Percentiles rank a stretch among this genome's conserved stretches.
phyloP scores from a whole-genome alignment of 2,113 vertebrate species.

The Leptodactylus fuscus region DNA sequence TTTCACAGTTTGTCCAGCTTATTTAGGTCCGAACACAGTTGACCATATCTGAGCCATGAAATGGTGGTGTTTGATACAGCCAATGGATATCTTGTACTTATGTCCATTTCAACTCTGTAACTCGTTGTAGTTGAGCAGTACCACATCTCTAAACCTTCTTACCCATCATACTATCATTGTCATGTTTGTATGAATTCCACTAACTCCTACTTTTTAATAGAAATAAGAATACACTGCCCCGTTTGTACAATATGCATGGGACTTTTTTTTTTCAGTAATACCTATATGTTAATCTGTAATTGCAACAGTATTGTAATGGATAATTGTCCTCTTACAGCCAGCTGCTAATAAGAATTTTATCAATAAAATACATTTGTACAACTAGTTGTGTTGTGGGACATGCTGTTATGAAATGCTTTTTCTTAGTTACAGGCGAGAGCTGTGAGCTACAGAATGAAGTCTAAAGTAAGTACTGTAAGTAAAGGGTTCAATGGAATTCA shows the following conservation, averaged over 20 bases:
- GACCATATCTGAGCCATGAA: neutral
- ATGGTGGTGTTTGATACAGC: neutral
- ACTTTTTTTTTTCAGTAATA: neutral
- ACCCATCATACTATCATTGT: neutral
- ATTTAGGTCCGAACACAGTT: neutral
- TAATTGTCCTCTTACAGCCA: neutral
- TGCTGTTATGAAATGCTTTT: neutral
- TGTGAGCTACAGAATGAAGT: neutral
- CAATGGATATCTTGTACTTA: neutral
- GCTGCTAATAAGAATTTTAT: constrained; percentile 9
- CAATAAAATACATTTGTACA: constrained; percentile 25
- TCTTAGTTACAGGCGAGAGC: neutral
- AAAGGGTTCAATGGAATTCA: neutral
- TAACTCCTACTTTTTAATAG: neutral
- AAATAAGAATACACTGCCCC: neutral
- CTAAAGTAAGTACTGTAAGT: neutral
- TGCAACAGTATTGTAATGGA: constrained; percentile 13
- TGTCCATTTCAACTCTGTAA: too few relatives aligned
- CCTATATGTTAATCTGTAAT: constrained; percentile 1
- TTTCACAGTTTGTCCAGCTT: too few relatives aligned
- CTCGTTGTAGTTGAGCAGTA: too few relatives aligned
- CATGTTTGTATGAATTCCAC: neutral
- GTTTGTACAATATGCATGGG: constrained; percentile 12
- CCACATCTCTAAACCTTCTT: too few relatives aligned
- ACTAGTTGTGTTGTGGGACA: too few relatives aligned